Base-by-base conservation (phyloP, 2,888 invertebrate genomes). In the Pachymerium ferrugineum region DNA sequence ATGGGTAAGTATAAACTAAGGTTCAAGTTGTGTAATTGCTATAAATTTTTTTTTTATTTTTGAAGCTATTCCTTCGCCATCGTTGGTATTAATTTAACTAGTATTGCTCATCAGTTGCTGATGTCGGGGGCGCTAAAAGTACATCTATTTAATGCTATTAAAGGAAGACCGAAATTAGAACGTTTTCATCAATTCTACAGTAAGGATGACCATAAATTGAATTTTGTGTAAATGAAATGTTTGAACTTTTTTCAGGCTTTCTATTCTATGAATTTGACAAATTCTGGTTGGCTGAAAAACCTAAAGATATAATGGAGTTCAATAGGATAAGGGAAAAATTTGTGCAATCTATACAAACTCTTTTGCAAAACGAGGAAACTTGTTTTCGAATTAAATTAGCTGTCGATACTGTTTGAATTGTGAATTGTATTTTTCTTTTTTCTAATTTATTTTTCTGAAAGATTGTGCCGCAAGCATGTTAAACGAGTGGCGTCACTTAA, bases 241-340 rank as follows among this genome's bases (percentile, higher is more conserved):
- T n/a, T n/a, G n/a, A n/a, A n/a, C 73, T 67, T 35, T 42, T 79
- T 80, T 19, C 78, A 85, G 85, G 83, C 83, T 94, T 93, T 82
- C 85, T 97, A 72, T 94, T 97, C 83, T 92, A 90, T 81, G 93
- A 96, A 81, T 98, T 98, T 85, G 95, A 97, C 84, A 89, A 90
- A 79, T 91, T 93, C 83, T 98, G 98, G 98, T 88, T 95, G 78
- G 88, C 90, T 77, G 91, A 93, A 25, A 93, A 94, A 80, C 97
- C 98, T 0, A 88, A 87, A 77, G 92, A 93, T 81, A 94, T 98
- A 77, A 98, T 98, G 97, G 94, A 97, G 80, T 98, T 97, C 83
- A 92, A 93, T 33, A 86, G 87, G 69, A 91, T 97, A 74, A 90
- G 90, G 81, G 89, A 91, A 79, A 89, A 88, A 79, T 98, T 96